Percentiles rank a stretch among this genome's conserved stretches.
Evolutionary conservation across 1,140 invertebrate species (phyloP).

Genomic region (Coptotermes formosanus): DNA sequence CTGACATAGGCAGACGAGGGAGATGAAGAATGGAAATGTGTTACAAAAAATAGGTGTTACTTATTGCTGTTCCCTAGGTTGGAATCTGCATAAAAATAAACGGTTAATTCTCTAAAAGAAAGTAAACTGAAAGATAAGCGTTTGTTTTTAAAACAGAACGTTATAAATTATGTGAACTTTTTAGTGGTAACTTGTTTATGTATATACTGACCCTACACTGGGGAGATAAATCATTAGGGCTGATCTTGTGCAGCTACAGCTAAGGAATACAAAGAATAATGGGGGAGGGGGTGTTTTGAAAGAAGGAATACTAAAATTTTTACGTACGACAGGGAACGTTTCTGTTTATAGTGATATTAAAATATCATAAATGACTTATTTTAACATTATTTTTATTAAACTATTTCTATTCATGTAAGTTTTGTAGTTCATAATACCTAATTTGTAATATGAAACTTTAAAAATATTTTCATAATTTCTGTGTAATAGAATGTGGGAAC

Average conservation of each 20-base stretch:
- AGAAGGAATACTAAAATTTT: no score
- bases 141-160: background rate
- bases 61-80: background rate
- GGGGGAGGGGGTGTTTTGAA: background rate
- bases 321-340: no score
- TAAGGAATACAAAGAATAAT: background rate
- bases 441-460: no score
- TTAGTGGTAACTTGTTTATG: background rate
- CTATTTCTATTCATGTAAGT: no score
- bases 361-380: no score
- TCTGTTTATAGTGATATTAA: no score
- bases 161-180: background rate
- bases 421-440: no score
- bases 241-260: background rate
- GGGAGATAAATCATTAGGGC: conserved; percentile 10
- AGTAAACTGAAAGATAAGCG: background rate
- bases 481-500: no score
- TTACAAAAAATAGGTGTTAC: conserved; percentile 12
- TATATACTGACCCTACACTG: background rate
- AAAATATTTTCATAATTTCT: no score
- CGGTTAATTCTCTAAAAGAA: background rate
- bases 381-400: no score
- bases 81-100: background rate
- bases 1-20: background rate
- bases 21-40: background rate